These are phyloP conservation scores for Tenthredo mesomela DNA, from an alignment of 2,888 invertebrate genomes.

Conservation along the genomic window DNA sequence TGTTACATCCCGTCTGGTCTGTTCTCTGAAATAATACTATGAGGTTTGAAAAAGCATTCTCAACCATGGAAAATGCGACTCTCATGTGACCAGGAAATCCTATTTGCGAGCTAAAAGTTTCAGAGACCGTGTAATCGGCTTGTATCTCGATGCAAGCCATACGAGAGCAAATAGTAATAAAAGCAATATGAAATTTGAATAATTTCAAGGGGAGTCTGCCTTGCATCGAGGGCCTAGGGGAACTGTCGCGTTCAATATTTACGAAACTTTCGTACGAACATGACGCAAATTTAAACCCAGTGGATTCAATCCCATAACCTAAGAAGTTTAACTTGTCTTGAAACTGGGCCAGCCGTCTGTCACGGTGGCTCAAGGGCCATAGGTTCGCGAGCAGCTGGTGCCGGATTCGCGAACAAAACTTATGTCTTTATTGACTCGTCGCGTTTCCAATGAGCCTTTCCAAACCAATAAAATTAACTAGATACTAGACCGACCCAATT, in stretches of 20 bases:
- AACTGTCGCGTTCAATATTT: slow-evolving; percentile 44
- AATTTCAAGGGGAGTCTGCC: slow-evolving; percentile 41
- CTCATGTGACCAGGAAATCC: slow-evolving; percentile 34
- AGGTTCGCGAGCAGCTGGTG: slow-evolving; percentile 37
- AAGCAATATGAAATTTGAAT: slow-evolving; percentile 49
- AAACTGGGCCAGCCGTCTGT: slow-evolving; percentile 45
- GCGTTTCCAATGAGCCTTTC: not conserved
- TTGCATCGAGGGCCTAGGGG: slow-evolving; percentile 27
- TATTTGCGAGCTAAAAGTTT: slow-evolving; percentile 45
- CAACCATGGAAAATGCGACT: slow-evolving; percentile 20
- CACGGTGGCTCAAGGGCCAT: slow-evolving; percentile 28
- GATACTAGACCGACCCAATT: not conserved
- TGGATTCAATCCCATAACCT: slow-evolving; percentile 39
- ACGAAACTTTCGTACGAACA: slow-evolving; percentile 39
- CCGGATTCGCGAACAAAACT: slow-evolving; percentile 18
- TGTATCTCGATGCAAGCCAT: slow-evolving; percentile 46
- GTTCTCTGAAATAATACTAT: not conserved
- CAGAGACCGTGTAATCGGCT: slow-evolving; percentile 48
- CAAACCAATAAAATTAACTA: slow-evolving; percentile 16
- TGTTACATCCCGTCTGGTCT: not conserved
- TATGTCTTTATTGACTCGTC: slow-evolving; percentile 35
- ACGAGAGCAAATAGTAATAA: slow-evolving; percentile 50
- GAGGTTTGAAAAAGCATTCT: not conserved
- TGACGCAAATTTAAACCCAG: slow-evolving; percentile 43
- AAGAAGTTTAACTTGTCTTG: slow-evolving; percentile 38